These are phyloP conservation scores for Drosophila tani DNA, from an alignment of 1,140 invertebrate genomes.

Conservation along the genomic window DNA sequence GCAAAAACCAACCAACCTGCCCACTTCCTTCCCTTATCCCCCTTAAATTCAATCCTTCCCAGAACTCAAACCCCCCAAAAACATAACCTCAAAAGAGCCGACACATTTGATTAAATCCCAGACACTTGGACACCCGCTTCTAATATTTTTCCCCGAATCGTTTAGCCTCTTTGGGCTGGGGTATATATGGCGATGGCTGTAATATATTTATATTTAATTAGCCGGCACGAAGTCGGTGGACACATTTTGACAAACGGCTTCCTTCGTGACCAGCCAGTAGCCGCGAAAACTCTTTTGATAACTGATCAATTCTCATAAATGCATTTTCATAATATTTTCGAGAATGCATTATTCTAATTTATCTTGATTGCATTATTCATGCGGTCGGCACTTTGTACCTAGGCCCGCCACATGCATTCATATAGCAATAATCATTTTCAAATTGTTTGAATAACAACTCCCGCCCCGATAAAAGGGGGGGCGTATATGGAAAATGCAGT, in stretches of 20 bases:
- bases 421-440: constrained; percentile 64
- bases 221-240: constrained; percentile 64
- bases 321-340: constrained; percentile 46
- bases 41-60: neutral
- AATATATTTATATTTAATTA: constrained; percentile 74
- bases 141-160: constrained; percentile 46
- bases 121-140: constrained; percentile 56
- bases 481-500: constrained; percentile 65
- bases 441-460: constrained; percentile 51
- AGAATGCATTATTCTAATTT: constrained; percentile 37
- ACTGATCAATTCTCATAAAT: constrained; percentile 30
- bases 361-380: constrained; percentile 56
- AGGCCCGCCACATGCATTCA: constrained; percentile 13
- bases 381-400: constrained; percentile 62
- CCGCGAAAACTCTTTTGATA: constrained; percentile 52
- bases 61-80: neutral
- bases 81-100: constrained; percentile 23
- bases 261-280: constrained; percentile 60
- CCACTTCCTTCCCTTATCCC: constrained; percentile 3
- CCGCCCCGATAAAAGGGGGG: constrained; percentile 18
- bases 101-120: constrained; percentile 22
- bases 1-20: too few species aligned
- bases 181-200: neutral
- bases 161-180: constrained; percentile 23
- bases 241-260: constrained; percentile 74